Conservation (phyloP, 2,797 vertebrate species). For the Craterocephalus amniculus region DNA sequence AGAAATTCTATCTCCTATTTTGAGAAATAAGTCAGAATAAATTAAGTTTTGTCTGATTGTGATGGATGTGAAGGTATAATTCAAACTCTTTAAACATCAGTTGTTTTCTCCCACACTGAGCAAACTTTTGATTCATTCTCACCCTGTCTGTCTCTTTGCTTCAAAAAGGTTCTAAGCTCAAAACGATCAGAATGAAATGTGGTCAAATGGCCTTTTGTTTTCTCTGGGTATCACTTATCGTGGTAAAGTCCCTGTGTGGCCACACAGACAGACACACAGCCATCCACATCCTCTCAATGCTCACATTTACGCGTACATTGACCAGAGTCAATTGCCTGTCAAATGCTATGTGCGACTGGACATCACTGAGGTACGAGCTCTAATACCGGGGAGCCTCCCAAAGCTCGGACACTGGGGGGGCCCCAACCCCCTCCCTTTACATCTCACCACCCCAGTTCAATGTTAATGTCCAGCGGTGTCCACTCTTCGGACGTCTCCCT, state of each 20-base stretch:
- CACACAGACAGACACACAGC: slow-evolving; percentile 70
- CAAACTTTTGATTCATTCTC: slow-evolving; percentile 27
- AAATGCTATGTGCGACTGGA: slow-evolving; percentile 77
- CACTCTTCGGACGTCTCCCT: slow-evolving; percentile 67
- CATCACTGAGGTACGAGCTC: slow-evolving; percentile 67
- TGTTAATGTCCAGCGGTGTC: slow-evolving; percentile 82
- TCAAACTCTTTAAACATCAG: neutral
- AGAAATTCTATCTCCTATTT: neutral
- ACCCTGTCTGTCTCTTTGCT: slow-evolving; percentile 32
- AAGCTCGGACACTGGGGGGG: slow-evolving; percentile 51
- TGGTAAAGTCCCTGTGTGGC: slow-evolving; percentile 53
- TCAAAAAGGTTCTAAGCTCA: slow-evolving; percentile 46
- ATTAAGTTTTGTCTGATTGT: neutral
- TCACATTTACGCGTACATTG: slow-evolving; percentile 71
- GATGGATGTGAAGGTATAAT: neutral
- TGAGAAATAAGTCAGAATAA: neutral
- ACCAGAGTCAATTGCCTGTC: slow-evolving; percentile 83
- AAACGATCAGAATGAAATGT: slow-evolving; percentile 57
- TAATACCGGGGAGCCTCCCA: slow-evolving; percentile 54
- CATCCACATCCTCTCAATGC: slow-evolving; percentile 60
- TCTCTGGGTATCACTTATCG: slow-evolving; percentile 63
- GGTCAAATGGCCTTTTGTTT: slow-evolving; percentile 61
- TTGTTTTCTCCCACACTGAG: slow-evolving; percentile 38
- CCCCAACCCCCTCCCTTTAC: slow-evolving; percentile 52
- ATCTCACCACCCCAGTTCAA: slow-evolving; percentile 80